These are phyloP conservation scores for Clusia tigrina DNA, from an alignment of 2,888 invertebrate species.

Conservation along the genomic window DNA sequence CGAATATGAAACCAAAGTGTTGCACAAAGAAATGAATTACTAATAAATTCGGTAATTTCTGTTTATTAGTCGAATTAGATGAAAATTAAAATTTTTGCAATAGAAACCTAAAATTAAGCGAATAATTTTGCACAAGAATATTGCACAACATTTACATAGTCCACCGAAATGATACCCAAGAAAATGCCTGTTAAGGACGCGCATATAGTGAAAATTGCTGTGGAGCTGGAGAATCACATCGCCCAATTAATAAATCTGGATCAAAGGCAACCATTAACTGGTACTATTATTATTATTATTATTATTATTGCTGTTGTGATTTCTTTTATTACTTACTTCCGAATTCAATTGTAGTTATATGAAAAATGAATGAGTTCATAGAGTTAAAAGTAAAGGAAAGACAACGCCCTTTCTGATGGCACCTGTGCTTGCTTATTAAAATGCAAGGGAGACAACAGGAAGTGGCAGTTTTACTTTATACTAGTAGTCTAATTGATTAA, in stretches of 20 bases:
- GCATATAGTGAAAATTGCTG: constrained; percentile 89
- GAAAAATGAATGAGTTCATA: not conserved
- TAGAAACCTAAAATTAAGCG: too few species aligned
- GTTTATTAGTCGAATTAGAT: too few species aligned
- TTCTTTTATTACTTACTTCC: not conserved
- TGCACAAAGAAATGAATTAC: too few species aligned
- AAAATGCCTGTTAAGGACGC: constrained; percentile 85
- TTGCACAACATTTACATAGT: too few species aligned
- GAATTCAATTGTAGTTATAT: too few species aligned
- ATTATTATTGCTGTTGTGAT: not conserved
- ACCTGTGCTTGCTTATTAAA: too few species aligned
- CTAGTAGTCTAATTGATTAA: not conserved
- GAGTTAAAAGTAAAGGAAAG: constrained; percentile 9
- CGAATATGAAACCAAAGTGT: too few species aligned
- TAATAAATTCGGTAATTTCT: too few species aligned
- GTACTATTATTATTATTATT: constrained; percentile 47
- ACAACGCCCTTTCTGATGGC: constrained; percentile 49
- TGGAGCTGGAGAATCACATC: constrained; percentile 77
- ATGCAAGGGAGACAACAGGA: too few species aligned
- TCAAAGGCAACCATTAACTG: constrained; percentile 87
- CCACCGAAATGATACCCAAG: constrained; percentile 59
- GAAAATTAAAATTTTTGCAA: too few species aligned
- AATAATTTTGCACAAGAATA: too few species aligned
- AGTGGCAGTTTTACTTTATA: too few species aligned
- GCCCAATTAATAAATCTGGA: constrained; percentile 87